Evolutionary conservation across 2,888 invertebrate genomes (phyloP).

Genomic region (Chrysina gloriosa): DNA sequence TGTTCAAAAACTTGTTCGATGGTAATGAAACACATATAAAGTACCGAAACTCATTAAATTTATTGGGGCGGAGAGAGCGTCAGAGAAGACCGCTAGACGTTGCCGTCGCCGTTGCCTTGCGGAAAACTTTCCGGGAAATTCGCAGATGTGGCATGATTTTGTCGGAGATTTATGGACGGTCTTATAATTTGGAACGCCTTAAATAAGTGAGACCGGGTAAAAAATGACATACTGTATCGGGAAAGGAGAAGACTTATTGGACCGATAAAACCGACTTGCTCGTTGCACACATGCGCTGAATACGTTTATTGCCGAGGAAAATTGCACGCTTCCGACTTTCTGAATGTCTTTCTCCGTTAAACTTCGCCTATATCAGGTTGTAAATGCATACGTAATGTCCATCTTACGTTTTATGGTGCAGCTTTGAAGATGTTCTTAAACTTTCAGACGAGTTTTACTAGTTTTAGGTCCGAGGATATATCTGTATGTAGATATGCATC

Average conservation of each 20-base stretch:
- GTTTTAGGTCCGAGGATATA: too few relatives aligned
- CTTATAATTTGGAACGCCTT: slow-evolving; percentile 37
- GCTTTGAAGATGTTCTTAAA: too few relatives aligned
- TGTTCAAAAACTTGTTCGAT: slow-evolving; percentile 42
- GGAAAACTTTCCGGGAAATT: slow-evolving; percentile 29
- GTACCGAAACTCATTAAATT: slow-evolving; percentile 42
- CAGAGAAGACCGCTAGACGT: slow-evolving; percentile 5
- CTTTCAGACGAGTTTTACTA: too few relatives aligned
- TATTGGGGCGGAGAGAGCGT: slow-evolving; percentile 34
- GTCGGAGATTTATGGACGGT: slow-evolving; percentile 36
- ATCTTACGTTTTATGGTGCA: too few relatives aligned
- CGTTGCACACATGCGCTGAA: background rate
- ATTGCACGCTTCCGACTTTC: too few relatives aligned
- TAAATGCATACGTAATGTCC: too few relatives aligned
- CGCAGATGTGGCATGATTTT: too few relatives aligned
- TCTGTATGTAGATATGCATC: too few relatives aligned
- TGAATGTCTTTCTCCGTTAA: too few relatives aligned
- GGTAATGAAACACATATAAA: slow-evolving; percentile 42
- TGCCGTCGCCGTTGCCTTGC: slow-evolving; percentile 4
- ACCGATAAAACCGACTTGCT: background rate
- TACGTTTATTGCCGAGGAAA: background rate
- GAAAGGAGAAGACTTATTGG: background rate
- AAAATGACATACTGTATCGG: slow-evolving; percentile 8
- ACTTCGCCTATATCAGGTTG: too few relatives aligned
- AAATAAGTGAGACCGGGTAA: slow-evolving; percentile 19